Evolutionary conservation across 1,140 invertebrate species (phyloP), one percentile per base, ranked within the genome.

Genomic region (Papilio machaon): DNA sequence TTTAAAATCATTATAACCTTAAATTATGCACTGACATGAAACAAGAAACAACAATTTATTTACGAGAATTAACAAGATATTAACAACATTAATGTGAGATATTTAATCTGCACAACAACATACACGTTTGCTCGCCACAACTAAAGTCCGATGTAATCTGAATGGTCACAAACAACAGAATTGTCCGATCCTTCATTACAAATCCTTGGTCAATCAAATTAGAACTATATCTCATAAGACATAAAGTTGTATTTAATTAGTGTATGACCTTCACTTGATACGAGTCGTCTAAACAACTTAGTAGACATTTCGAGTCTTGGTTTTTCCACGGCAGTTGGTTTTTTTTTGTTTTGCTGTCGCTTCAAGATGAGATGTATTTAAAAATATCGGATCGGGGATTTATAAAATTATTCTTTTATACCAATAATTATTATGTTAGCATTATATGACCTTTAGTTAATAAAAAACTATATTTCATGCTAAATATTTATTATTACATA

Each of bases 261-360:
- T 47, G 54, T 23, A 23, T 70, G 11, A 23, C 67, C 11, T 43
- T 15, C 54, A 23, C 2, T 17, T 38, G 58, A 79, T 67, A 47
- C 77, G 30, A 46, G 54, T 67, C 77, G 58, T 67, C 38, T 67
- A 79, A 67, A 67, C 77, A 35, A 46, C 64, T 79, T 30, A 79
- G 79, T 54, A 73, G 58, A 73, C 67, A 52, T 85, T 79, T 77
- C 77, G 47, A 60, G 73, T 79, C 78, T 79, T 82, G 86, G 86
- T 86, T 86, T 87, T 87, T 81, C 86, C 82, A 77, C 70, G 43
- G 17, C 30, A 86, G 85, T 85, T 82, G 86, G 86, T 87, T 87
- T 82, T 87, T 82, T 82, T 82, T 82, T 78, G 78, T 84, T 81
- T 79, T 67, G 43, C 60, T 79, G 77, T 17, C 46, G n/a, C 60